Base-by-base conservation (phyloP, 2,888 invertebrate species). In the Tinea trinotella region DNA sequence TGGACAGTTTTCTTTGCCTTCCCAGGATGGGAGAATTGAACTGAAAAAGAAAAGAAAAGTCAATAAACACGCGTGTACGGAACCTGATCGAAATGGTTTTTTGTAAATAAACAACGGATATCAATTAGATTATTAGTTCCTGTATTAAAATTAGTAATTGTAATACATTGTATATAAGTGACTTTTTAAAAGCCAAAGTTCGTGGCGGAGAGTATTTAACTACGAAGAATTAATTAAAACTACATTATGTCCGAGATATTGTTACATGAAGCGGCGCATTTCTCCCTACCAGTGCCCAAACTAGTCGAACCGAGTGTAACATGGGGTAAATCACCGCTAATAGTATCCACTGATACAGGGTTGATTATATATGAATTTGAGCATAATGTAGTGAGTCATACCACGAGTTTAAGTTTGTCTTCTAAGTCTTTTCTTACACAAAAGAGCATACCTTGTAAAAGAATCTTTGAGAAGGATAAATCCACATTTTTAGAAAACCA, bases 281-380 rank as follows among this genome's bases (percentile, higher is more conserved):
- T 7, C 12, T 24, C 22, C 4, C 2, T 24, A 13, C 22, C 24
- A n/a, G 5, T 24, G n/a, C 10, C 13, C 20, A 81, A 73, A 65
- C 64, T 64, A 55, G 74, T 76, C 57, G 71, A 72, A 49, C 63
- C 66, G 0, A 56, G 44, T 35, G 18, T 78, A 22, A 56, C 58
- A 10, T 81, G 80, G 75, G 62, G 70, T 19, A 69, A 76, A 59
- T 67, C 69, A 1, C 59, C 64, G 12, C 54, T 82, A 24, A 62
- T 69, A 2, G 59, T 78, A n/a, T 64, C 67, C 3, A 70, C 67
- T 46, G 70, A 71, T 24, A 78, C 71, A 63, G 73, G 75, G 15
- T 56, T 81, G 48, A 64, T 70, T 59, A 59, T 80, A 52, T 67
- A 72, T 7, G 70, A 79, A 53, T 70, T 68, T 10, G n/a, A 30